phyloP scores from a whole-genome alignment of 2,888 invertebrate genomes.

The Melikaiella ostensackeni region DNA sequence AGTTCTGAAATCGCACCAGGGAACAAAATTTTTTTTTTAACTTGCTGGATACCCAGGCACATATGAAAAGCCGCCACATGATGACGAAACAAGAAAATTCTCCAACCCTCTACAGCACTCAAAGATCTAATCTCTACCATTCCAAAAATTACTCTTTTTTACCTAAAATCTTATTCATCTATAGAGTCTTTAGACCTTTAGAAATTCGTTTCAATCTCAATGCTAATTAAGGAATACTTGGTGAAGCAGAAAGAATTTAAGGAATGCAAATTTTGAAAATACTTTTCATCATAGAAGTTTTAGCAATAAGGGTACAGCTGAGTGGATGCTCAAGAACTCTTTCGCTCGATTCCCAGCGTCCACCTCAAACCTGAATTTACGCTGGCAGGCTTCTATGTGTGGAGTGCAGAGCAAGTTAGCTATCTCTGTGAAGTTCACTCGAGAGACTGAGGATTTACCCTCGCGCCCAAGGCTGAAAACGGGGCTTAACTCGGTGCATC shows the following conservation, averaged over 20 bases:
- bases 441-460: slow-evolving; percentile 27
- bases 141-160: too few species aligned
- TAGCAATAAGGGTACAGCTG: background rate
- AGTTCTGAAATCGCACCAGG: slow-evolving; percentile 19
- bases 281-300: background rate
- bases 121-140: background rate
- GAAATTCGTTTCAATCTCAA: too few species aligned
- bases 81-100: slow-evolving; percentile 12
- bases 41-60: background rate
- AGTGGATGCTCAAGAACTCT: background rate
- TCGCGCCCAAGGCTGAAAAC: slow-evolving; percentile 21
- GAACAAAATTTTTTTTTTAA: slow-evolving; percentile 10
- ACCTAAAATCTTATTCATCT: too few species aligned
- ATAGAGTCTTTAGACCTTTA: too few species aligned
- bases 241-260: too few species aligned
- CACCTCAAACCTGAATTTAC: slow-evolving; percentile 5
- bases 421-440: slow-evolving; percentile 29
- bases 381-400: background rate
- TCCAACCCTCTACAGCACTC: background rate
- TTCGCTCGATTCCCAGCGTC: background rate
- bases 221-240: too few species aligned
- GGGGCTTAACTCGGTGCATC: slow-evolving; percentile 31
- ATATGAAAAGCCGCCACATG: slow-evolving; percentile 6
- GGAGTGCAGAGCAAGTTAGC: slow-evolving; percentile 22
- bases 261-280: background rate